Evolutionary conservation across 2,888 invertebrate species (phyloP), one percentile per base, ranked within the genome.

Genomic region (Helleia helle): DNA sequence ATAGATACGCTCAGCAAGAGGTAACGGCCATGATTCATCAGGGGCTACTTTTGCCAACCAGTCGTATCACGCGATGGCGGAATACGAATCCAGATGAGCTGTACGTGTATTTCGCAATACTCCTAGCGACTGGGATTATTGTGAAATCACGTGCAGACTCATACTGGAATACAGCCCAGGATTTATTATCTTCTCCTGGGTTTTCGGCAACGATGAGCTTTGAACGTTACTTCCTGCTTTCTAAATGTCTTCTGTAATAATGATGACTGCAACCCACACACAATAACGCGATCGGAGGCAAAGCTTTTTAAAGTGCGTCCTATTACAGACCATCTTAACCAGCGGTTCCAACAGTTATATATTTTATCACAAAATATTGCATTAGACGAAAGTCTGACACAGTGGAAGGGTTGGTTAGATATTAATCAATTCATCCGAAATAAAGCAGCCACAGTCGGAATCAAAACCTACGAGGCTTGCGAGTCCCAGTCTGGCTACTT

Each of bases 381-480:
- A 0, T n/a, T 57, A 0, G 57, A 58, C 14, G 59, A 57, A 38
- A 45, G 43, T n/a, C 34, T 58, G 4, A 38, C n/a, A n/a, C n/a
- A n/a, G 41, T 57, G 56, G 56, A 58, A 53, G 34, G 57, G 57
- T 11, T 51, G 51, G 50, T 30, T 56, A 0, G 36, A 46, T 15
- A 54, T 55, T 1, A 58, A 54, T 3, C 58, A 59, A 0, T 40
- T 38, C 28, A 49, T 46, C 5, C 34, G 9, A 1, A 47, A 45
- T 15, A 51, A 46, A 9, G 38, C 44, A 11, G 48, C 42, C 1
- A 8, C 38, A 37, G 41, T 44, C 3, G 47, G 46, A 1, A 46
- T 48, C 5, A 50, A 50, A 40, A 48, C 36, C 1, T 46, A 50
- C 28, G 47, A 50, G 27, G n/a, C 46, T 7, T 48, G 44, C 26